Conservation (phyloP, 2,113 vertebrate species). For the Himantopus leucocephalus region DNA sequence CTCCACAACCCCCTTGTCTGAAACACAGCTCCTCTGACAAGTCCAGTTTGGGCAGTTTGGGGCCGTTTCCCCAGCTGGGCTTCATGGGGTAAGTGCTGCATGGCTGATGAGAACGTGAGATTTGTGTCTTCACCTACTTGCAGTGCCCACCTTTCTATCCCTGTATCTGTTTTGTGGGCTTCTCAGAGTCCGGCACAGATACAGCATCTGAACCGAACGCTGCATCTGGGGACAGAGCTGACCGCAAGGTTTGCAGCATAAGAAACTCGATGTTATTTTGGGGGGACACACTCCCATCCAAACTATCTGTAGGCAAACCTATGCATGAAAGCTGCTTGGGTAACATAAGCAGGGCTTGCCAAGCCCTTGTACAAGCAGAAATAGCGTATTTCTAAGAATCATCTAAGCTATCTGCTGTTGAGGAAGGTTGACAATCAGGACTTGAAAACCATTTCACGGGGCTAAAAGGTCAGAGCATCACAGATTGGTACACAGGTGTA, state of each 20-base stretch:
- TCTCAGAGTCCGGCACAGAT: rapidly evolving
- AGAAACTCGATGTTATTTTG: neutral
- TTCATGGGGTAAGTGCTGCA: rapidly evolving
- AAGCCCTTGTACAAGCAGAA: neutral
- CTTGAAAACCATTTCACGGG: neutral
- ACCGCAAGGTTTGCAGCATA: rapidly evolving
- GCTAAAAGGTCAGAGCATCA: neutral
- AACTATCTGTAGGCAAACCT: rapidly evolving
- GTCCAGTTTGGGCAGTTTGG: neutral
- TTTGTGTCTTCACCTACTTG: neutral
- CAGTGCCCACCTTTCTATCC: neutral
- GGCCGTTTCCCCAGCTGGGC: neutral
- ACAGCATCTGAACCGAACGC: neutral
- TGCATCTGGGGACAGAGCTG: neutral
- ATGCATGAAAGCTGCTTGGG: neutral
- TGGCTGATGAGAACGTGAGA: rapidly evolving
- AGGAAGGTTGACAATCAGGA: neutral
- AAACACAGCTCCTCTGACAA: neutral
- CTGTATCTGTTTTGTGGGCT: neutral
- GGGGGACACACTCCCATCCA: rapidly evolving
- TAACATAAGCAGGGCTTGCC: neutral
- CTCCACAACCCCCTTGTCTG: neutral
- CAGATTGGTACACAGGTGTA: rapidly evolving
- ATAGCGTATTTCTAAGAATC: neutral
- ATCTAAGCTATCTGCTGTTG: neutral